Percentiles rank a stretch among this genome's conserved stretches.
Evolutionary conservation across 1,140 invertebrate genomes (phyloP).

Genomic region (Galleria mellonella): DNA sequence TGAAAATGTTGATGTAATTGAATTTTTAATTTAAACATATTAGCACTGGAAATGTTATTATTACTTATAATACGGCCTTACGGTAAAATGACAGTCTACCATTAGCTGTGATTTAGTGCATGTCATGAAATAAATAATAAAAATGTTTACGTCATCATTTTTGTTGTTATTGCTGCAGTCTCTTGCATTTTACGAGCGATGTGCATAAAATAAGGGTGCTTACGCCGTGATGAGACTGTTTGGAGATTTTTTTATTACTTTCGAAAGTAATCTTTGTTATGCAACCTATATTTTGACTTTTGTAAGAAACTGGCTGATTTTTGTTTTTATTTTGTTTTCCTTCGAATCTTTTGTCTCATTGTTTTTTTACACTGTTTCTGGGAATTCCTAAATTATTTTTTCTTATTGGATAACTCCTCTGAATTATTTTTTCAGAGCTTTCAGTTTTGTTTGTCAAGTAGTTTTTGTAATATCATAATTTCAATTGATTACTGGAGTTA

Average conservation of each 20-base stretch:
- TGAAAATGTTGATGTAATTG: too few species aligned
- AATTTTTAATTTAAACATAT: not conserved
- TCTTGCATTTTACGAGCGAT: conserved; percentile 28
- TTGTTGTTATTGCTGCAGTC: conserved; percentile 9
- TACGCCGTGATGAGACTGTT: conserved; percentile 13
- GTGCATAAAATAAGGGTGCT: conserved; percentile 39
- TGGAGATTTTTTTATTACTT: conserved; percentile 42
- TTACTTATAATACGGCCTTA: not conserved
- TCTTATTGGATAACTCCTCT: too few species aligned
- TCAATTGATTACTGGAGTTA: too few species aligned
- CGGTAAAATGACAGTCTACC: not conserved
- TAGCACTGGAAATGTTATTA: not conserved
- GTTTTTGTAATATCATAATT: too few species aligned
- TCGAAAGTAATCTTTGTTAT: conserved; percentile 50
- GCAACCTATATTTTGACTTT: conserved; percentile 2
- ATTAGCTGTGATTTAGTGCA: not conserved
- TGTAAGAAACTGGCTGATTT: not conserved
- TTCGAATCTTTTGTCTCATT: too few species aligned
- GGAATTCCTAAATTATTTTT: too few species aligned
- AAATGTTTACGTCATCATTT: not conserved
- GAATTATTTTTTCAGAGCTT: too few species aligned
- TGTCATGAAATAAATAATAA: not conserved
- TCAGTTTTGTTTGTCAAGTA: too few species aligned
- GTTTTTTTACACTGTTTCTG: too few species aligned
- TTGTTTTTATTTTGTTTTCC: not conserved